Evolutionary conservation across 2,113 vertebrate species (phyloP).

Genomic region (Pelobates fuscus): DNA sequence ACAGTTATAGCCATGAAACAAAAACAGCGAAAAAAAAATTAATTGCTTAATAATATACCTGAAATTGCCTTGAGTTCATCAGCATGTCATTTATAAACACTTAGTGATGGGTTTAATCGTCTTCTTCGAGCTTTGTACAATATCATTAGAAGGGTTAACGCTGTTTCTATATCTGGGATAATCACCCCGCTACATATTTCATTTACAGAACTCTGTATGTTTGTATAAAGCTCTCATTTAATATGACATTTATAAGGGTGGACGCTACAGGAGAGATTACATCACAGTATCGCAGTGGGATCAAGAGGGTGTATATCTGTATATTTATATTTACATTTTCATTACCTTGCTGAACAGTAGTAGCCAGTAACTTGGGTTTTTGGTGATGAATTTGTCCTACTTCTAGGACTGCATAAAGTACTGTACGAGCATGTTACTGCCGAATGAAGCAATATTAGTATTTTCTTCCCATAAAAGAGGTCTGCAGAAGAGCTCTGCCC

Average conservation of each 20-base stretch:
- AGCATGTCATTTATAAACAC: slow-evolving; percentile 28
- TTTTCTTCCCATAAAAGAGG: no score
- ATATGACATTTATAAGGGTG: slow-evolving; percentile 8
- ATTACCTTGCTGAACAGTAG: no score
- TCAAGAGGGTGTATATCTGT: neutral
- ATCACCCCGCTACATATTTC: neutral
- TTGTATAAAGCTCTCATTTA: neutral
- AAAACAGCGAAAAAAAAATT: slow-evolving; percentile 31
- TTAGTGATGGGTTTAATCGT: neutral
- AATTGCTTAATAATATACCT: slow-evolving; percentile 19
- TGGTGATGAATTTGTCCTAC: no score
- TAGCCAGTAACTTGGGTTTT: no score
- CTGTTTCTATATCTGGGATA: neutral
- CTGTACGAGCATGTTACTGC: no score
- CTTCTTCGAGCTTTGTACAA: slow-evolving; percentile 16
- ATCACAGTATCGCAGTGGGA: neutral
- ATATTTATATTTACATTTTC: no score
- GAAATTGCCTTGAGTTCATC: slow-evolving; percentile 35
- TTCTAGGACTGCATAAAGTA: no score
- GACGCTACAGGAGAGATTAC: neutral
- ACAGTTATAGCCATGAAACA: slow-evolving; percentile 23
- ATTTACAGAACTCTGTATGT: neutral
- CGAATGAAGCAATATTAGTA: no score
- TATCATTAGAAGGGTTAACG: slow-evolving; percentile 20
- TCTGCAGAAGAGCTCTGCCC: no score